Evolutionary conservation across 2,113 vertebrate genomes (phyloP), one percentile per base, ranked within the genome.

Genomic region (Polyodon spathula): DNA sequence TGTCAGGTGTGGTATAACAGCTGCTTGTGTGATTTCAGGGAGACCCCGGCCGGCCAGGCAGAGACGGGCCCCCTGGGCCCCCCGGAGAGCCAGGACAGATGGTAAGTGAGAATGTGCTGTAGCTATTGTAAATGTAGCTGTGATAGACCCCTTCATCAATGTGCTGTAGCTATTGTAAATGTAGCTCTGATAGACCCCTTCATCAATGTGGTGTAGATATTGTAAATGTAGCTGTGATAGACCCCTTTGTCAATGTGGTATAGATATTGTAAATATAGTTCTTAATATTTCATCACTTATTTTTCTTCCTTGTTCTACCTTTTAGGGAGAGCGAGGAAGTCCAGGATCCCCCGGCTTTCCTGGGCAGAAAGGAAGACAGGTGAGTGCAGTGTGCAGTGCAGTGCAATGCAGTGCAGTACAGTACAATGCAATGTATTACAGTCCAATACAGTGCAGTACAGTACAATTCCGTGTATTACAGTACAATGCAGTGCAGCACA

Each of bases 261-360:
- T 61, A 39, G 12, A 40, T 37, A 53, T 38, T 11, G 6, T 7
- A 42, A 40, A 4, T 53, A 44, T 54, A 6, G 56, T 62, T 8
- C 17, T 3, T 66, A 48, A 37, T 1, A 50, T 5, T 17, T 1
- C 56, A 17, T 27, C 44, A 6, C 37, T 40, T 66, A 5, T 59
- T 8, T 59, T 64, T 7, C 4, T 59, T n/a, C 65, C n/a, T n/a
- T n/a, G n/a, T n/a, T n/a, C n/a, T n/a, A n/a, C n/a, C n/a, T n/a
- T n/a, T n/a, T 64, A 88, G 86, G 85, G 83, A 60, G 86, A 87
- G 40, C 63, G 15, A 0, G 86, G 86, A 73, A 77, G 78, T 77
- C 7, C 81, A 61, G 86, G 86, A 63, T 66, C 72, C 57, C 82
- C 85, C 62, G 86, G 86, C 6, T 0, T 10, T 1, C 84, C 85